Conservation (phyloP, 1,140 invertebrate species). For the Sarcophaga peregrina region DNA sequence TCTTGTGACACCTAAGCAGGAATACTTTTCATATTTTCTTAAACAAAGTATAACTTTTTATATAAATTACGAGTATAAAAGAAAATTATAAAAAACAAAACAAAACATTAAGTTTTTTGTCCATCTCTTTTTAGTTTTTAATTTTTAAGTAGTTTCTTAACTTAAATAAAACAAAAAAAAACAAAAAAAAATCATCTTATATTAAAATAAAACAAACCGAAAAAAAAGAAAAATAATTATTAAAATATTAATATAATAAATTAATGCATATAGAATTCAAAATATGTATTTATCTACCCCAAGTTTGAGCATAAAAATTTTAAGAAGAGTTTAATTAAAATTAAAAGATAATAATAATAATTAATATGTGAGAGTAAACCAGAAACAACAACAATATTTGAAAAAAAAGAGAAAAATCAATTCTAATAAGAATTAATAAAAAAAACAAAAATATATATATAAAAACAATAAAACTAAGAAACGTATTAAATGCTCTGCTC, state of each 20-base stretch:
- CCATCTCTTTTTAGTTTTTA: slow-evolving; percentile 30
- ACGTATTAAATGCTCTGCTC: too few species aligned
- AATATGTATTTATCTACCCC: slow-evolving; percentile 42
- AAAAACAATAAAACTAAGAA: background rate
- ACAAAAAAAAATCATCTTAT: slow-evolving; percentile 36
- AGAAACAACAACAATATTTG: slow-evolving; percentile 25
- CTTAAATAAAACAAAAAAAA: slow-evolving; percentile 30
- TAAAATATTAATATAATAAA: slow-evolving; percentile 35
- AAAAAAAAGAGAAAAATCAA: background rate
- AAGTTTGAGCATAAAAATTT: slow-evolving; percentile 32
- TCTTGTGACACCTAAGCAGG: background rate
- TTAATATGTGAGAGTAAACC: slow-evolving; percentile 26
- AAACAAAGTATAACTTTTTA: slow-evolving; percentile 37
- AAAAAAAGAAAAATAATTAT: slow-evolving; percentile 12
- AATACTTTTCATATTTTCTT: background rate
- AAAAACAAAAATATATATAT: slow-evolving; percentile 13
- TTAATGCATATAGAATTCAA: slow-evolving; percentile 31
- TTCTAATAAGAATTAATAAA: slow-evolving; percentile 27
- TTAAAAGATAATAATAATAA: slow-evolving; percentile 21
- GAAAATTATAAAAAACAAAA: background rate
- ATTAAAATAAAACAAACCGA: background rate
- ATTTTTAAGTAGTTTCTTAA: slow-evolving; percentile 37
- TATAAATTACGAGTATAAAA: background rate
- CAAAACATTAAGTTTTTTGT: slow-evolving; percentile 30
- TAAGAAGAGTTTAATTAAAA: slow-evolving; percentile 38